Evolutionary conservation across 2,113 vertebrate species (phyloP).

Genomic region (Thalassarche chlororhynchos): DNA sequence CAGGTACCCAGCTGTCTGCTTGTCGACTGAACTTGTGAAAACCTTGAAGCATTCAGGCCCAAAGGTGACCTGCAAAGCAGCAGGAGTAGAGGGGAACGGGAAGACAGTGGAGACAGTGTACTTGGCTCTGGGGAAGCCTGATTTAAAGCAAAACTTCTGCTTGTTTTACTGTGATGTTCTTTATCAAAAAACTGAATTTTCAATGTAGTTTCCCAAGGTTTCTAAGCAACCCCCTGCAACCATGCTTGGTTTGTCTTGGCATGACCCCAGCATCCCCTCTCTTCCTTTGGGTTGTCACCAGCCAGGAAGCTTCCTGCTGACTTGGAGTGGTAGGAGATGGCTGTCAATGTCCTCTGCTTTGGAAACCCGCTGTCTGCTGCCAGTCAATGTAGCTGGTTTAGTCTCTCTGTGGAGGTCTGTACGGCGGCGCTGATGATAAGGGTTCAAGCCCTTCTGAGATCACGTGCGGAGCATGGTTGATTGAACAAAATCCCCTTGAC

Average conservation of each 20-base stretch:
- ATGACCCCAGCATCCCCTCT: background rate
- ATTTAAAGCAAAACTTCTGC: background rate
- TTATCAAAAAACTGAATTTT: background rate
- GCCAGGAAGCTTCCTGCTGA: background rate
- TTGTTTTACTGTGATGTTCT: background rate
- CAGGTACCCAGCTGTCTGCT: background rate
- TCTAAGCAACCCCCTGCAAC: background rate
- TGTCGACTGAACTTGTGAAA: background rate
- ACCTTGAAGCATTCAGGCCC: background rate
- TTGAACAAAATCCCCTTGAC: background rate
- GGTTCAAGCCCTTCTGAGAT: background rate
- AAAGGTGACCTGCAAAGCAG: background rate
- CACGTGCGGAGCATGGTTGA: rapidly evolving
- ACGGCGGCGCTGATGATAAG: rapidly evolving
- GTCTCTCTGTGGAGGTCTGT: background rate
- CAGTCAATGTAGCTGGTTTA: rapidly evolving
- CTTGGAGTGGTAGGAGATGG: background rate
- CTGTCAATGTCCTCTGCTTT: rapidly evolving
- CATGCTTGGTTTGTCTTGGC: background rate
- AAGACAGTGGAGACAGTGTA: rapidly evolving
- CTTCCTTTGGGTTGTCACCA: background rate
- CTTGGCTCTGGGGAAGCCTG: background rate
- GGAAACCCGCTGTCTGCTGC: background rate
- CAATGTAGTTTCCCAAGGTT: background rate
- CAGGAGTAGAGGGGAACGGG: background rate